phyloP scores from a whole-genome alignment of 2,797 vertebrate genomes.

The Alouatta caraya region DNA sequence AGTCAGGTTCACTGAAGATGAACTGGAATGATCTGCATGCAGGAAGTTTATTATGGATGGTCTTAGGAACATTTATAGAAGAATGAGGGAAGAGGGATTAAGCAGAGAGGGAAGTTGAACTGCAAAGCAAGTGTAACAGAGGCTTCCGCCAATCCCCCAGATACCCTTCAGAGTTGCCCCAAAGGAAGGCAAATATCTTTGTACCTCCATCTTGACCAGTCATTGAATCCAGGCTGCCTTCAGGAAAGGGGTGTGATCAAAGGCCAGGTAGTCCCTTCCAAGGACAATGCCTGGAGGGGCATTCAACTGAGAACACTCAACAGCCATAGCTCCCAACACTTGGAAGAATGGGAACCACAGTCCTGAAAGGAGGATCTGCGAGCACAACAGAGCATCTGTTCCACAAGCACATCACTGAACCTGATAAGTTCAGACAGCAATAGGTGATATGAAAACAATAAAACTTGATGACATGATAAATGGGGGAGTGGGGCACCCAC shows the following conservation, averaged over 20 bases:
- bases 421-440: background rate
- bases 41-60: background rate
- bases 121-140: background rate
- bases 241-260: background rate
- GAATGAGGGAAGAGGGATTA: background rate
- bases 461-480: background rate
- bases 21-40: background rate
- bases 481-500: background rate
- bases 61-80: background rate
- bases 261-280: background rate
- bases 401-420: background rate
- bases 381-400: background rate
- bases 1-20: background rate
- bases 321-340: background rate
- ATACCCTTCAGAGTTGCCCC: background rate
- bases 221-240: background rate
- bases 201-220: background rate
- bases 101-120: background rate
- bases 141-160: background rate
- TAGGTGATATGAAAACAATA: background rate
- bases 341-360: background rate
- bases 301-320: background rate
- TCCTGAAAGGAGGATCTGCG: background rate
- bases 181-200: background rate
- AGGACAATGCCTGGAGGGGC: background rate